Evolutionary conservation across 1,140 invertebrate species (phyloP), one percentile per base, ranked within the genome.

Genomic region (Dufourea novaeangliae): DNA sequence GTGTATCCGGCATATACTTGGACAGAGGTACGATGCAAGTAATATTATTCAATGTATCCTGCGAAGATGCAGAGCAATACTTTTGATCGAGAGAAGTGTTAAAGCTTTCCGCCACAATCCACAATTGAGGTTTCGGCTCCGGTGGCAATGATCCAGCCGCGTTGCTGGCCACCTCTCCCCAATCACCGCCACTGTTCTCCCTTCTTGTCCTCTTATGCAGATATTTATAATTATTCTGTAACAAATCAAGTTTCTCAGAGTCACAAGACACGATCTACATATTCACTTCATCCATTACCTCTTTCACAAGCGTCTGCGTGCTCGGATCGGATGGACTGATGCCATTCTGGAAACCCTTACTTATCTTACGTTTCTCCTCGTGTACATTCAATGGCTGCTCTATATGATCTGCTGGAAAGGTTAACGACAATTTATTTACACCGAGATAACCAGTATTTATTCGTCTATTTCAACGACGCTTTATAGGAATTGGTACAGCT

Each of bases 291-390:
- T 50, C 6, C 1, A 50, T 50, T 77, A 90, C 90, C 85, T 92
- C 90, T 82, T 91, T 92, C 0, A 92, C 89, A 11, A 92, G 87
- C 12, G 90, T 91, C 57, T 91, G 90, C 11, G 90, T 90, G 41
- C 87, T 90, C 6, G 90, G 90, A 84, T 92, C 90, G 4, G 91
- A 91, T n/a, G 91, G 90, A 61, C 87, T 91, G 25, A 92, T 92
- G 10, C 91, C 90, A 82, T 92, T 92, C 54, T 90, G 90, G 20
- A 92, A 80, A 41, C 90, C 88, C 69, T 92, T 92, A 68, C 77
- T 91, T 62, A 89, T 66, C 69, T 92, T 92, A 22, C 88, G 85
- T 74, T 92, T 92, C 39, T 92, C 91, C 57, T 92, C 91, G 25
- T 90, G 89, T 22, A 91, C 88, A 56, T 80, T 91, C 34, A 92